Evolutionary conservation across 2,888 invertebrate genomes (phyloP).

Genomic region (Dicyrtoma fusca): DNA sequence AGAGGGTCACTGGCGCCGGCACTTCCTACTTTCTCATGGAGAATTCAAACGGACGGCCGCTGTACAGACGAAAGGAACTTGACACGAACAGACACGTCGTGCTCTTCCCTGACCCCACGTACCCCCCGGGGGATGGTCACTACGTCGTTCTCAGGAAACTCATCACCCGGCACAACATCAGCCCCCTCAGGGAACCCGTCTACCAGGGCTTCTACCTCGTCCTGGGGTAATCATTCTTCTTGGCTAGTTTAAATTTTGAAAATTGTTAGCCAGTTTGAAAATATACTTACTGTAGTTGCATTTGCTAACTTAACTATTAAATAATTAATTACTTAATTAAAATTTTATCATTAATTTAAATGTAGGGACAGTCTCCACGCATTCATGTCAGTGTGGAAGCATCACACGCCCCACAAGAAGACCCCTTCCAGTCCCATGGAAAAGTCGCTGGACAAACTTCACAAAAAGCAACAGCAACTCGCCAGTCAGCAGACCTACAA

Average conservation of each 20-base stretch:
- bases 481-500: background rate
- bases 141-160: constrained; percentile 40
- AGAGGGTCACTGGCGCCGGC: constrained; percentile 28
- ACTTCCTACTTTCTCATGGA: constrained; percentile 26
- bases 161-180: background rate
- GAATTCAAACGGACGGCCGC: constrained; percentile 30
- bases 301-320: no score
- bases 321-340: no score
- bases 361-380: constrained; percentile 7
- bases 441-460: no score
- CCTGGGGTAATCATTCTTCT: no score
- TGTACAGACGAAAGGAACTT: constrained; percentile 33
- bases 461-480: no score
- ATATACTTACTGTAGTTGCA: no score
- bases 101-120: constrained; percentile 38
- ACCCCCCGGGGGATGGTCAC: constrained; percentile 41
- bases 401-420: background rate
- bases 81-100: constrained; percentile 39
- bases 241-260: no score
- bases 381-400: background rate
- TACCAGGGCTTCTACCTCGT: constrained; percentile 22
- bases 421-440: background rate
- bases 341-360: background rate
- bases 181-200: background rate
- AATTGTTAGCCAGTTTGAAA: no score